These are phyloP conservation scores for Pammene aurita DNA, from an alignment of 2,888 invertebrate species.

Conservation along the genomic window DNA sequence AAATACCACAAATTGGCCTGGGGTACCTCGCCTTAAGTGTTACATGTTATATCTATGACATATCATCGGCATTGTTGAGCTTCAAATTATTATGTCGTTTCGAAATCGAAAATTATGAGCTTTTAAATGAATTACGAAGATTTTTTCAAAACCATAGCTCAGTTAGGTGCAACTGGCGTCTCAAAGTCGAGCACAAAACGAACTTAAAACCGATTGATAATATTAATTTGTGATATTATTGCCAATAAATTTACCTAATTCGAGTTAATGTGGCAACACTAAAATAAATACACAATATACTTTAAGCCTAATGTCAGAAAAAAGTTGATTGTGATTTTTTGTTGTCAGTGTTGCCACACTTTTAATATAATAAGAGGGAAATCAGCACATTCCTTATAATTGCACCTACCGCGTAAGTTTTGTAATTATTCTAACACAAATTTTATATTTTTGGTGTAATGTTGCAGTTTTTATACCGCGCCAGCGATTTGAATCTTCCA, in stretches of 20 bases:
- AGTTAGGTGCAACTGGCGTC: constrained; percentile 30
- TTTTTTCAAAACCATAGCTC: constrained; percentile 19
- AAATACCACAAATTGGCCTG: not conserved
- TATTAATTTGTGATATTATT: constrained; percentile 77
- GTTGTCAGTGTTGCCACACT: constrained; percentile 20
- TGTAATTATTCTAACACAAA: constrained; percentile 74
- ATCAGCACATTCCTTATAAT: constrained; percentile 68
- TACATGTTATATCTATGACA: constrained; percentile 68
- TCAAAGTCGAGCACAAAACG: constrained; percentile 32
- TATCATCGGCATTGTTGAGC: constrained; percentile 80
- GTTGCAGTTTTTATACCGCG: constrained; percentile 60
- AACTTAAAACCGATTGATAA: constrained; percentile 57
- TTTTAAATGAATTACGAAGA: constrained; percentile 1
- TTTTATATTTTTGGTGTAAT: constrained; percentile 71
- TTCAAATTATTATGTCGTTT: constrained; percentile 67
- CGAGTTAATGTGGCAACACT: constrained; percentile 50
- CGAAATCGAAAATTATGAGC: constrained; percentile 55
- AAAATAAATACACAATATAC: constrained; percentile 50
- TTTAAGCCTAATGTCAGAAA: constrained; percentile 34
- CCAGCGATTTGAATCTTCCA: constrained; percentile 54
- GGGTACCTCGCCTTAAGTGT: constrained; percentile 12
- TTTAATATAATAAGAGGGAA: constrained; percentile 31
- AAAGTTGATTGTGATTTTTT: constrained; percentile 5
- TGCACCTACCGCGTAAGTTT: constrained; percentile 67
- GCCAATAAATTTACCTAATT: constrained; percentile 66